Evolutionary conservation across 2,113 vertebrate species (phyloP).

Genomic region (Nematolebias whitei): DNA sequence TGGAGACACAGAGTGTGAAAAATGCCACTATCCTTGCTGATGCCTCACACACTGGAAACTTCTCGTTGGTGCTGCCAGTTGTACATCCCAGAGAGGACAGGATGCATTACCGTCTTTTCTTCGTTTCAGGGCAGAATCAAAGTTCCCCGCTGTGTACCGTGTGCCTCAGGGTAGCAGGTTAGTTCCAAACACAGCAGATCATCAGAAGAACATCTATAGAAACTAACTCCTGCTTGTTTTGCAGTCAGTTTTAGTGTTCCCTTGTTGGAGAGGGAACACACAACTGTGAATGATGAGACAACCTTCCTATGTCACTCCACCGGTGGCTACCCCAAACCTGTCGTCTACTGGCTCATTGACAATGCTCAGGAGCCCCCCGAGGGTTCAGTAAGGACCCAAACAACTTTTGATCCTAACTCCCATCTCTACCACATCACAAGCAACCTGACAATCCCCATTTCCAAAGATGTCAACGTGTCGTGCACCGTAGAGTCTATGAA

Average conservation of each 20-base stretch:
- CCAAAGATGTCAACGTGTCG: constrained; percentile 45
- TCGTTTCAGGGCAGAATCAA: constrained; percentile 24
- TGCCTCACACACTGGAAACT: constrained; percentile 47
- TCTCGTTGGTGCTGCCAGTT: constrained; percentile 58
- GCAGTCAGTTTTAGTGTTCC: constrained; percentile 71
- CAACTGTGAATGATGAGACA: not conserved
- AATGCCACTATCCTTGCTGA: constrained; percentile 27
- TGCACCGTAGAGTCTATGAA: constrained; percentile 63
- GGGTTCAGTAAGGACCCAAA: constrained; percentile 48
- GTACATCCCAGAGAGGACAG: constrained; percentile 28
- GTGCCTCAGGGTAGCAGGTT: constrained; percentile 72
- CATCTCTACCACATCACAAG: constrained; percentile 69
- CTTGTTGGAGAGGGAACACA: constrained; percentile 17
- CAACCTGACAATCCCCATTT: constrained; percentile 52
- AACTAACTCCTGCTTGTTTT: not conserved
- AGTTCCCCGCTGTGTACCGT: constrained; percentile 45
- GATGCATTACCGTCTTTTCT: constrained; percentile 44
- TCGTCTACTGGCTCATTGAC: constrained; percentile 71
- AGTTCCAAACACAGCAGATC: constrained; percentile 5
- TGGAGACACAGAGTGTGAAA: constrained; percentile 28
- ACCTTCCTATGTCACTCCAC: constrained; percentile 59
- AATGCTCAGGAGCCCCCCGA: constrained; percentile 25
- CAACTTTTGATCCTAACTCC: constrained; percentile 17
- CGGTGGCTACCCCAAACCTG: constrained; percentile 69
- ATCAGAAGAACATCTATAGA: not conserved